Evolutionary conservation across 2,888 invertebrate species (phyloP).

Genomic region (Pyrrhosoma nymphula): DNA sequence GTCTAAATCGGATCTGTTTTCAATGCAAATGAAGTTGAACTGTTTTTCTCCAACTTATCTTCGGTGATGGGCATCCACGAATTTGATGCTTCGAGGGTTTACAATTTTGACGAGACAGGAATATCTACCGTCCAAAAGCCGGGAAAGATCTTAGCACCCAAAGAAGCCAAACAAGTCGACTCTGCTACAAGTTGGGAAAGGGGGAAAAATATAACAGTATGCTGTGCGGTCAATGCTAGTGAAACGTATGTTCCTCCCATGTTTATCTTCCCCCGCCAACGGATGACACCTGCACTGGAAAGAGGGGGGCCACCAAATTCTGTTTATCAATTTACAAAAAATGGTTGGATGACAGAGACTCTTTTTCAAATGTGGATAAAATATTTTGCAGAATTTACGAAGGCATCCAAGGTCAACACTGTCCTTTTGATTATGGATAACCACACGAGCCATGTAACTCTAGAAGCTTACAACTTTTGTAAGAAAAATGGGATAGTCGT

Average conservation of each 20-base stretch:
- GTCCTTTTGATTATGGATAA: conserved; percentile 69
- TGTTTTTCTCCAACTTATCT: too few species aligned
- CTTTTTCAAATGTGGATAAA: conserved; percentile 57
- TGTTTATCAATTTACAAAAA: conserved; percentile 74
- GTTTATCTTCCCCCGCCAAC: conserved; percentile 78
- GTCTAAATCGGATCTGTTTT: too few species aligned
- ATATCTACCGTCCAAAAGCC: conserved; percentile 76
- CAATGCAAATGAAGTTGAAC: too few species aligned
- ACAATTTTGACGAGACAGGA: conserved; percentile 77
- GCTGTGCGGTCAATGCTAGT: conserved; percentile 77
- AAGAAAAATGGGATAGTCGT: conserved; percentile 49
- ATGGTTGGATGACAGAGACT: conserved; percentile 69
- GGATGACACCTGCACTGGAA: conserved; percentile 76
- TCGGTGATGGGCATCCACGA: conserved; percentile 46
- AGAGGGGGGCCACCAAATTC: conserved; percentile 76
- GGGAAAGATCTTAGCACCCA: conserved; percentile 76
- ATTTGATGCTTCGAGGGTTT: conserved; percentile 74
- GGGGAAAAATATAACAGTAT: conserved; percentile 76
- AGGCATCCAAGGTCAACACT: conserved; percentile 36
- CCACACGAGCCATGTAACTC: conserved; percentile 68
- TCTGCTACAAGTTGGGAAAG: conserved; percentile 76
- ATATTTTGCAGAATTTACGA: conserved; percentile 62
- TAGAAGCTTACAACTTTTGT: conserved; percentile 58
- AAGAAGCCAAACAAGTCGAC: conserved; percentile 77
- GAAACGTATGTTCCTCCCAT: conserved; percentile 77